phyloP scores from a whole-genome alignment of 1,140 invertebrate genomes.

The Lysiphlebus fabarum region DNA sequence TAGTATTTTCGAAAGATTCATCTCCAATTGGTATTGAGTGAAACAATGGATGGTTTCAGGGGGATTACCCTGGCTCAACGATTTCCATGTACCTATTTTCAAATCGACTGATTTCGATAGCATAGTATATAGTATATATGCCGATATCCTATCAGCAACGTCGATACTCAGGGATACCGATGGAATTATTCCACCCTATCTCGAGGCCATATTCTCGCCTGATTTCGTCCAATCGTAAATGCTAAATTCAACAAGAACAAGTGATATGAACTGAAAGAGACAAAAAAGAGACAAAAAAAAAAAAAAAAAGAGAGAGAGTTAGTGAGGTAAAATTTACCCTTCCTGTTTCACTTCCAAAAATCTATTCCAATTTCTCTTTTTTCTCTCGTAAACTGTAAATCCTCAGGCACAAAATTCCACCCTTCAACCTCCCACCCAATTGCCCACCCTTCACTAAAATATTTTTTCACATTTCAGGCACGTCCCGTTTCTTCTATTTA shows the following conservation, averaged over 20 bases:
- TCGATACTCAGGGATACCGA: slow-evolving; percentile 16
- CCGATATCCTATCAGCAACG: slow-evolving; percentile 29
- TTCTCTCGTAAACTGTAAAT: not conserved
- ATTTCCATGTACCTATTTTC: slow-evolving; percentile 23
- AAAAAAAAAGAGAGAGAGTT: not conserved
- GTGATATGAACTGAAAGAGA: slow-evolving; percentile 2
- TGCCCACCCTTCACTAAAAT: not conserved
- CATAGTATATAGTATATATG: slow-evolving; percentile 9
- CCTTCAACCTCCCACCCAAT: slow-evolving; percentile 12
- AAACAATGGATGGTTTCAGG: not conserved
- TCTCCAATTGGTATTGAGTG: not conserved
- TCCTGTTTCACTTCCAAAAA: not conserved
- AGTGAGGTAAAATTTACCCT: no score
- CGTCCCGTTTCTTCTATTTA: slow-evolving; percentile 41
- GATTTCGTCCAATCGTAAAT: slow-evolving; percentile 32
- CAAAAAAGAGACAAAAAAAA: not conserved
- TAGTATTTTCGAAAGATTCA: slow-evolving; percentile 16
- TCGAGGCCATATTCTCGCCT: slow-evolving; percentile 33
- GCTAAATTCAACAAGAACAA: not conserved
- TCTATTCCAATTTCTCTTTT: not conserved
- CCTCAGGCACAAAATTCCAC: slow-evolving; percentile 1
- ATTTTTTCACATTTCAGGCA: slow-evolving; percentile 38
- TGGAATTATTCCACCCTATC: slow-evolving; percentile 34
- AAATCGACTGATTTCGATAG: slow-evolving; percentile 24
- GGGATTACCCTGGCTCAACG: slow-evolving; percentile 17